These are phyloP conservation scores for Hyles lineata DNA, from an alignment of 2,888 invertebrate genomes.

Conservation along the genomic window DNA sequence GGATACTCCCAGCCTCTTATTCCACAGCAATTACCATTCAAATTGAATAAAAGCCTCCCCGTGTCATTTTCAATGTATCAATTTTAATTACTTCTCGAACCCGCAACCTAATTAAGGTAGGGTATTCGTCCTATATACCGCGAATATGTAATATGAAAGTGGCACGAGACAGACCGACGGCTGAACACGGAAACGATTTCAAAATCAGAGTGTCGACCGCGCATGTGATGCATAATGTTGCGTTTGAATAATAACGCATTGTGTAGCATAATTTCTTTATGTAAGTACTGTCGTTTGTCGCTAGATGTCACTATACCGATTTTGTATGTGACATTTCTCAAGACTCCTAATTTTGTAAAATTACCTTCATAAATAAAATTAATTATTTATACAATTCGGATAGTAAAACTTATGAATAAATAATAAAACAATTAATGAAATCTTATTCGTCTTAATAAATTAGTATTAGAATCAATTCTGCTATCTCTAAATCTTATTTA, in stretches of 20 bases:
- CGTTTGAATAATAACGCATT: not conserved
- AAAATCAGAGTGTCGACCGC: not conserved
- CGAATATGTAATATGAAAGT: not conserved
- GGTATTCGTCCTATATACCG: too few relatives aligned
- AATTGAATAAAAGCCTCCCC: constrained; percentile 1
- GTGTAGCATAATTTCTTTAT: not conserved
- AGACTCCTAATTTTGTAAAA: not conserved
- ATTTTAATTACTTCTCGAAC: constrained; percentile 14
- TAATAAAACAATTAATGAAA: too few relatives aligned
- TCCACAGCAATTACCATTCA: not conserved
- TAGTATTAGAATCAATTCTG: too few relatives aligned
- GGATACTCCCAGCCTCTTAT: not conserved
- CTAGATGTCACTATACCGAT: not conserved
- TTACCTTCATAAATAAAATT: too few relatives aligned
- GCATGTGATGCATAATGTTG: not conserved
- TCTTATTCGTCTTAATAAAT: too few relatives aligned
- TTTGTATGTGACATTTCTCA: not conserved
- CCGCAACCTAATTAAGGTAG: too few relatives aligned
- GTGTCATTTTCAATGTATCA: not conserved
- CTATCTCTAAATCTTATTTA: too few relatives aligned
- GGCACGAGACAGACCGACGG: not conserved
- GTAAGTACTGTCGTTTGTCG: not conserved
- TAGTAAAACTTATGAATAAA: too few relatives aligned
- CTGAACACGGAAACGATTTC: not conserved
- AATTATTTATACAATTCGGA: too few relatives aligned